phyloP scores from a whole-genome alignment of 2,888 invertebrate species.

The Apamea sordens region DNA sequence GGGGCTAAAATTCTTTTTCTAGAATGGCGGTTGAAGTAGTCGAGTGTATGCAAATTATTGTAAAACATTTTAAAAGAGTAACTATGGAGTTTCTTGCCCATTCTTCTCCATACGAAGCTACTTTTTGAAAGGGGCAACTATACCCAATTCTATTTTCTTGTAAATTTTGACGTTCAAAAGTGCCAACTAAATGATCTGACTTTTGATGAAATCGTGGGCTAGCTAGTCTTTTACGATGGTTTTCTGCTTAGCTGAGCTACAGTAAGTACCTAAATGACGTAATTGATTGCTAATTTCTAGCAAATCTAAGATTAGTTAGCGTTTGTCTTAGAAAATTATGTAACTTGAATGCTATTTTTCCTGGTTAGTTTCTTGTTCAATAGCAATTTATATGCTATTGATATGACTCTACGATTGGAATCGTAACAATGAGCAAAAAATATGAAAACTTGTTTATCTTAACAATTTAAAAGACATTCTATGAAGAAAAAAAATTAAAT shows the following conservation, averaged over 20 bases:
- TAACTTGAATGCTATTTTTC: not conserved
- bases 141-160: not conserved
- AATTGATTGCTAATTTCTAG: not conserved
- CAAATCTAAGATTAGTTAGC: not conserved
- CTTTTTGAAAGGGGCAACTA: not conserved
- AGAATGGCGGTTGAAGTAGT: no score
- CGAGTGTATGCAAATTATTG: no score
- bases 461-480: not conserved
- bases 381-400: not conserved
- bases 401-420: not conserved
- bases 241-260: not conserved
- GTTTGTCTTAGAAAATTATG: not conserved
- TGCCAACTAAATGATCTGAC: no score
- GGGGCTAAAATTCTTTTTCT: no score
- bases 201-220: not conserved
- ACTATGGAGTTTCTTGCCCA: no score
- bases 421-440: not conserved
- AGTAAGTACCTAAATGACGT: not conserved
- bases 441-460: no score
- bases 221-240: not conserved
- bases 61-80: no score
- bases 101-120: not conserved
- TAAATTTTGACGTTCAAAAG: not conserved
- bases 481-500: not conserved
- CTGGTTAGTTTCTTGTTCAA: not conserved